Percentiles rank a stretch among this genome's conserved stretches.
These are phyloP conservation scores for Puma concolor DNA, from an alignment of 2,113 vertebrate species.

Conservation along the genomic window DNA sequence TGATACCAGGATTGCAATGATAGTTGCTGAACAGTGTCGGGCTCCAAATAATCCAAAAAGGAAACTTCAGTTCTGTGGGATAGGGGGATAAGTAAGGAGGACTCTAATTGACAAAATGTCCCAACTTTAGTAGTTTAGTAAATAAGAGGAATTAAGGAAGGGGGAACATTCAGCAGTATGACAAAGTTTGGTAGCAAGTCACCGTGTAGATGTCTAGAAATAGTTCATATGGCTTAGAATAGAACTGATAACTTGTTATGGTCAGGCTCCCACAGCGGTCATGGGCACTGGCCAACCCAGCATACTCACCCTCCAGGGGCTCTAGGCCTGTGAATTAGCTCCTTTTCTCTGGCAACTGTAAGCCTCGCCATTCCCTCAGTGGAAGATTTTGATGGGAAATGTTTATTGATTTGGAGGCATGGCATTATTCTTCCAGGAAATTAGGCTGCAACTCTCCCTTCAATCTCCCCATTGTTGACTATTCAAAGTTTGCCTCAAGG, in stretches of 20 bases:
- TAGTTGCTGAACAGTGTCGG: not conserved
- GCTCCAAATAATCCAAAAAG: not conserved
- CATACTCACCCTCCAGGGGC: too few relatives aligned
- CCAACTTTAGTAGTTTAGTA: not conserved
- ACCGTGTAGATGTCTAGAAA: not conserved
- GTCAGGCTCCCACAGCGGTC: not conserved
- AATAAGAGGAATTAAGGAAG: not conserved
- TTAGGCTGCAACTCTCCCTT: slow-evolving; percentile 48
- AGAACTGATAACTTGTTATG: not conserved
- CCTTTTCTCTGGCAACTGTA: slow-evolving; percentile 6
- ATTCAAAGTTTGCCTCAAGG: slow-evolving; percentile 38
- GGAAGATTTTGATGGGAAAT: slow-evolving; percentile 71
- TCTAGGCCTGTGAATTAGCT: not conserved
- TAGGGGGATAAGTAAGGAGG: not conserved
- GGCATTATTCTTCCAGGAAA: slow-evolving; percentile 72
- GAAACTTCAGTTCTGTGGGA: not conserved
- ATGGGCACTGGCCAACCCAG: not conserved
- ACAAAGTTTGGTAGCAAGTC: not conserved
- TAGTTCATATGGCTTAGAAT: not conserved
- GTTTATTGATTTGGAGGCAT: slow-evolving; percentile 69
- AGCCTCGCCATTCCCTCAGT: not conserved
- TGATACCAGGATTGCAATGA: not conserved
- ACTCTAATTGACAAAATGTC: not conserved
- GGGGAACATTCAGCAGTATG: not conserved
- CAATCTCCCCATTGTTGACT: slow-evolving; percentile 51